Evolutionary conservation across 2,888 invertebrate genomes (phyloP).

Genomic region (Saturnia japonica): DNA sequence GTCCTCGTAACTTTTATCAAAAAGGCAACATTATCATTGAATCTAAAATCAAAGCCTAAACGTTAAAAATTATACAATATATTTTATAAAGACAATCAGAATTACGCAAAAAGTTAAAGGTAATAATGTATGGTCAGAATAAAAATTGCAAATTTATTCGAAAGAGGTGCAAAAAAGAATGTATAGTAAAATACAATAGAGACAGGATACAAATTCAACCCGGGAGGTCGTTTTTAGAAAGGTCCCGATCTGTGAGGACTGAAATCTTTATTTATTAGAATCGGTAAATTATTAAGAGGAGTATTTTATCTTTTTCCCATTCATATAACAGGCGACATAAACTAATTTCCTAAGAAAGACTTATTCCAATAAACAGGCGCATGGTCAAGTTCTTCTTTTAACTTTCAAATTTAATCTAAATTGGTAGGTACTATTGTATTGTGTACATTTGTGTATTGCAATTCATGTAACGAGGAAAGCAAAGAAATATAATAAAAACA

Average conservation of each 20-base stretch:
- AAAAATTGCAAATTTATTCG: slow-evolving; percentile 72
- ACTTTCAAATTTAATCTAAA: background rate
- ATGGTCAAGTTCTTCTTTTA: background rate
- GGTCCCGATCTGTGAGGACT: slow-evolving; percentile 59
- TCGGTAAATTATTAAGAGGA: slow-evolving; percentile 71
- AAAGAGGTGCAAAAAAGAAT: slow-evolving; percentile 77
- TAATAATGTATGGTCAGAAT: slow-evolving; percentile 38
- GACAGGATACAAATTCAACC: slow-evolving; percentile 70
- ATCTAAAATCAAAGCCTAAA: background rate
- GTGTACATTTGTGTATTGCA: too few species aligned
- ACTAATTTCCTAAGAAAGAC: background rate
- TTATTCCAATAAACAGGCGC: background rate
- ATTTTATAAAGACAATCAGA: slow-evolving; percentile 24
- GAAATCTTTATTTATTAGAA: slow-evolving; percentile 82
- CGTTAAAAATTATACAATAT: slow-evolving; percentile 14
- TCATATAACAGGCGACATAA: slow-evolving; percentile 49
- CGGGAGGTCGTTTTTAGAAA: slow-evolving; percentile 78
- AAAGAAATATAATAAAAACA: too few species aligned
- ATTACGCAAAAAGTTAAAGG: slow-evolving; percentile 31
- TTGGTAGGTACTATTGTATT: too few species aligned
- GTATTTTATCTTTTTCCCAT: slow-evolving; percentile 67
- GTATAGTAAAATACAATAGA: slow-evolving; percentile 77
- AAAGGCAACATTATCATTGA: background rate
- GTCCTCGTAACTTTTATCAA: background rate
- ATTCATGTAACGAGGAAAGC: too few species aligned